These are phyloP conservation scores for Odontomyia ornata DNA, from an alignment of 2,888 invertebrate species.

Conservation along the genomic window DNA sequence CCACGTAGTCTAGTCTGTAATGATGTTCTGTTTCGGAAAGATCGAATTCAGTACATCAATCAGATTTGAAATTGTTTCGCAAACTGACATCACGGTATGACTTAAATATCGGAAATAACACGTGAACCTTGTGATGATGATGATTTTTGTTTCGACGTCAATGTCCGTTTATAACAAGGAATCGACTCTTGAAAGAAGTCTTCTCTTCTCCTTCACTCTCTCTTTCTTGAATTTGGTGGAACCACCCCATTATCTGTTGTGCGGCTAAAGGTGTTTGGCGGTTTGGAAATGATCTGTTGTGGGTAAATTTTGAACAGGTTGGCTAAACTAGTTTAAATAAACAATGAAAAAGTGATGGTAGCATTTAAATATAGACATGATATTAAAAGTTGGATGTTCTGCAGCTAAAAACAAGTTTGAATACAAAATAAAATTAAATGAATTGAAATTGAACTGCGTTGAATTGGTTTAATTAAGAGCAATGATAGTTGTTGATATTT, in stretches of 20 bases:
- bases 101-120: background rate
- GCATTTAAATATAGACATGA: conserved; percentile 9
- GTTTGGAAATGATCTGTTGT: background rate
- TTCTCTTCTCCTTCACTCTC: too few species aligned
- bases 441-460: too few species aligned
- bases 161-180: background rate
- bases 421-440: too few species aligned
- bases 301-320: conserved; percentile 7
- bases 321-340: conserved; percentile 1
- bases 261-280: background rate
- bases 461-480: too few species aligned
- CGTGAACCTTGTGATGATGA: background rate
- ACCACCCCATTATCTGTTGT: too few species aligned
- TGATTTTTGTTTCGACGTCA: background rate
- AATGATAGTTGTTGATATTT: too few species aligned
- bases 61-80: background rate
- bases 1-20: background rate
- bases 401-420: too few species aligned
- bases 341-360: background rate
- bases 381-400: background rate
- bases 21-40: background rate
- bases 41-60: background rate
- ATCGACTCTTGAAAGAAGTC: background rate
- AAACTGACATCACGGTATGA: background rate
- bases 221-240: too few species aligned